A percentile compares a stretch with the other conserved stretches of the same genome.
Conservation (phyloP, 2,113 vertebrate species). For the Dicerorhinus sumatrensis region DNA sequence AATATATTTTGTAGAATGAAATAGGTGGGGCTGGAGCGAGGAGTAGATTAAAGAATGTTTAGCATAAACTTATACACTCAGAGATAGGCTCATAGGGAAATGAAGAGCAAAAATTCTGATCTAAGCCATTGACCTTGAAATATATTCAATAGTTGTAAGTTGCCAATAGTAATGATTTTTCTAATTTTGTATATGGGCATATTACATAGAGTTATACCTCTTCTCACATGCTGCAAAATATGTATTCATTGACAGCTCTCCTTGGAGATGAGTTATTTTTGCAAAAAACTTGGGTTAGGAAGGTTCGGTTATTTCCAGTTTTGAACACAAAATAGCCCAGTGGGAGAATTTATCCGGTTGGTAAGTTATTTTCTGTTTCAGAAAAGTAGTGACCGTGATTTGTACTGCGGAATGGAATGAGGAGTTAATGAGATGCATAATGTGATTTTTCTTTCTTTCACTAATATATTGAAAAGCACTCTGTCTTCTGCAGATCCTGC, state of each 20-base stretch:
- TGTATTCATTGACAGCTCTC: neutral
- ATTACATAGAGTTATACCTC: neutral
- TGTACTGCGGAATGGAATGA: neutral
- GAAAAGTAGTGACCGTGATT: neutral
- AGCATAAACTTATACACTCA: neutral
- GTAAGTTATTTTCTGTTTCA: conserved; percentile 30
- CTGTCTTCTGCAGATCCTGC: neutral
- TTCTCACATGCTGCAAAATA: neutral
- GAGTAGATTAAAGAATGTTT: neutral
- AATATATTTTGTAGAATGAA: neutral
- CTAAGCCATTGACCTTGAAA: conserved; percentile 10
- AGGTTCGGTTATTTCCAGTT: neutral
- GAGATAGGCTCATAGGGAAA: neutral
- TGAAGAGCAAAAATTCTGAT: conserved; percentile 6
- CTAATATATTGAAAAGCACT: neutral
- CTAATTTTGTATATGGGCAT: neutral
- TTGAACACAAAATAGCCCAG: neutral
- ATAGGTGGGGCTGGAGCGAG: neutral
- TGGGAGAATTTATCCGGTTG: neutral
- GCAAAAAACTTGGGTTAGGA: neutral
- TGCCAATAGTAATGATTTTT: conserved; percentile 2
- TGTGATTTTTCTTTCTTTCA: neutral
- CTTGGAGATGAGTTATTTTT: conserved; percentile 53
- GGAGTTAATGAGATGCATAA: neutral
- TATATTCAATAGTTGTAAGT: neutral